phyloP scores from a whole-genome alignment of 2,888 invertebrate species.

The Clunio marinus region DNA sequence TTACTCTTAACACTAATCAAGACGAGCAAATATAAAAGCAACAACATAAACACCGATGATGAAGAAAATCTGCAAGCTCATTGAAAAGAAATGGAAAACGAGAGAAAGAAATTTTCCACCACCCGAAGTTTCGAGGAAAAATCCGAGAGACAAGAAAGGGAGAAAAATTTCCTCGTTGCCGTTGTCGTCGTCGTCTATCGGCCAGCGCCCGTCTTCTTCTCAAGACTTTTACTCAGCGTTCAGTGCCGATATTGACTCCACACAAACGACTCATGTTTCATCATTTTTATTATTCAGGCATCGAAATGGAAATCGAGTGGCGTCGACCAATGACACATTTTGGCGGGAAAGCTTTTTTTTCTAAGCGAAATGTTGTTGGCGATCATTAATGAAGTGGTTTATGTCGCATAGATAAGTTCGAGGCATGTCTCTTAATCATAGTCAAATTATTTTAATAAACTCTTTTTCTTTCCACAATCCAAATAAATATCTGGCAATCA shows the following conservation, averaged over 20 bases:
- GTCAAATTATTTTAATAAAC: conserved; percentile 6
- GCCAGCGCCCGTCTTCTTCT: conserved; percentile 24
- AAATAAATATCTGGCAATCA: not conserved
- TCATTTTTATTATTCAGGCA: conserved; percentile 7
- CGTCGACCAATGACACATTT: conserved; percentile 22
- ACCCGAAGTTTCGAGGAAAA: conserved; percentile 7
- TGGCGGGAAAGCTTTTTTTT: conserved; percentile 15
- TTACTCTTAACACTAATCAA: not conserved
- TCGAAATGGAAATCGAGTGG: conserved; percentile 13
- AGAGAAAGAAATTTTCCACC: conserved; percentile 1
- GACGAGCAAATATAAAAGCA: not conserved
- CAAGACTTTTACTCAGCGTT: not conserved
- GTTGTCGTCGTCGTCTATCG: conserved; percentile 12
- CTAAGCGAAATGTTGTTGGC: not conserved
- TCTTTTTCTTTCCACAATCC: not conserved
- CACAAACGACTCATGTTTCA: conserved; percentile 18
- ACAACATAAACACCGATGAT: not conserved
- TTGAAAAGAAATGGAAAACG: not conserved
- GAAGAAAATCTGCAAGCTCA: conserved; percentile 1
- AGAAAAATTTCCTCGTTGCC: conserved; percentile 2
- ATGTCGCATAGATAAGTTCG: too few relatives aligned
- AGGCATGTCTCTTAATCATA: not conserved
- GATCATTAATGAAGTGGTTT: too few relatives aligned
- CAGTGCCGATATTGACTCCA: conserved; percentile 18
- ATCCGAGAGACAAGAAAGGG: not conserved